Conservation (phyloP, 2,113 vertebrate genomes). For the Chamaea fasciata region DNA sequence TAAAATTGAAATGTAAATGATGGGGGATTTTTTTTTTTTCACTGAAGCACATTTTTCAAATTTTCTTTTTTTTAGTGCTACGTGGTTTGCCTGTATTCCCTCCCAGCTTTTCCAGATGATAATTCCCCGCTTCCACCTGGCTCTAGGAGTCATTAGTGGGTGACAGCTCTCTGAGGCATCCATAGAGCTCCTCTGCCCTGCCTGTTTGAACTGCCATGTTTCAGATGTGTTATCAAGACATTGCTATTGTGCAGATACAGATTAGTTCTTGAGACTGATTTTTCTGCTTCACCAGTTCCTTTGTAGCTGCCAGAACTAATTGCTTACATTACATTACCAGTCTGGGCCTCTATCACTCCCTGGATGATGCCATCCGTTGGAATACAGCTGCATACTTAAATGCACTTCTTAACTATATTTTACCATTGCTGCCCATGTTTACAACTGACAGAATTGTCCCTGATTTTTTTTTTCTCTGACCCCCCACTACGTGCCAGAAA, state of each 20-base stretch:
- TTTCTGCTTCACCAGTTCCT: constrained; percentile 57
- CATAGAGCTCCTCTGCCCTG: constrained; percentile 35
- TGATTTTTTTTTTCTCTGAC: not conserved
- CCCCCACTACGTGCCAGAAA: not conserved
- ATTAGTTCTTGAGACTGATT: constrained; percentile 59
- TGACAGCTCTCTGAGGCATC: constrained; percentile 54
- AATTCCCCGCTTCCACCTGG: constrained; percentile 43
- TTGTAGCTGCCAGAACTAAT: constrained; percentile 65
- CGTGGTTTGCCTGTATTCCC: not conserved
- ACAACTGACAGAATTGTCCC: not conserved
- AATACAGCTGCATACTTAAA: constrained; percentile 55
- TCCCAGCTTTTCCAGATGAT: not conserved
- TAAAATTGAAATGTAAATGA: not conserved
- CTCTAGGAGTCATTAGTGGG: constrained; percentile 22
- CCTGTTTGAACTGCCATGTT: constrained; percentile 45
- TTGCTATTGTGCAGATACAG: constrained; percentile 48
- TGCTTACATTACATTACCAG: constrained; percentile 56
- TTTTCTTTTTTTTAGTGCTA: not conserved
- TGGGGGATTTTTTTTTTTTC: not conserved
- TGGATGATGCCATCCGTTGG: constrained; percentile 34
- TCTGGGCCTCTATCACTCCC: constrained; percentile 37
- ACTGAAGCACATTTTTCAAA: not conserved
- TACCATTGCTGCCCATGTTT: not conserved
- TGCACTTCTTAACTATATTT: constrained; percentile 16
- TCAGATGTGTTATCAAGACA: constrained; percentile 55